Base-by-base conservation (phyloP, 1,140 invertebrate species). In the Papilio dardanus region DNA sequence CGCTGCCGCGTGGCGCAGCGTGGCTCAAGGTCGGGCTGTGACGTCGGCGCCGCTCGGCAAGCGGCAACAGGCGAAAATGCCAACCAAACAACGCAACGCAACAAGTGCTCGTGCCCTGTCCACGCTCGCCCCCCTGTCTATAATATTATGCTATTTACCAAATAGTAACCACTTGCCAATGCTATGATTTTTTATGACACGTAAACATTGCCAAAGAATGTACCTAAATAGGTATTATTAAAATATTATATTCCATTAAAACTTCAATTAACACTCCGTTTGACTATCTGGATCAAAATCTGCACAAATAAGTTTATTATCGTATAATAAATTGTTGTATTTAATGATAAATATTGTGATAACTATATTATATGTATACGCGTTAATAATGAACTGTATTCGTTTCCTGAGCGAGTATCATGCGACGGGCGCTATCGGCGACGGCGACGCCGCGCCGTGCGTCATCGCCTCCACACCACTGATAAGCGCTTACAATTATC, bases 401-500 rank as follows among this genome's bases (percentile, higher is more conserved):
- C 71, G 86, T 81, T 91, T 90, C 86, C 88, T 89, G 88, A 84
- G 79, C 82, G 87, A 90, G 82, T 46, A 86, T 85, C 83, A 79
- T 86, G 81, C 86, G 85, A 85, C 81, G 81, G 81, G 77, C 76
- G 83, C 83, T 92, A 92, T 92, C 88, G 81, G 82, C 85, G 84
- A 81, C n/a, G n/a, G n/a, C n/a, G n/a, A n/a, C n/a, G n/a, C n/a
- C n/a, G n/a, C 85, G 81, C 83, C 85, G 90, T 93, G 92, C 92
- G 92, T 93, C 92, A 93, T 90, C 87, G 84, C 87, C 90, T 88
- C 90, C 86, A 84, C 87, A 84, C 86, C 81, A 81, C 84, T 92
- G 92, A 93, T 93, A 93, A 93, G 88, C 88, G 83, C 83, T 84
- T 85, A 89, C 85, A 92, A 91, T 93, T 92, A 92, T 92, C 89